Conservation (phyloP, 2,888 invertebrate genomes). For the Pheosia tremula region DNA sequence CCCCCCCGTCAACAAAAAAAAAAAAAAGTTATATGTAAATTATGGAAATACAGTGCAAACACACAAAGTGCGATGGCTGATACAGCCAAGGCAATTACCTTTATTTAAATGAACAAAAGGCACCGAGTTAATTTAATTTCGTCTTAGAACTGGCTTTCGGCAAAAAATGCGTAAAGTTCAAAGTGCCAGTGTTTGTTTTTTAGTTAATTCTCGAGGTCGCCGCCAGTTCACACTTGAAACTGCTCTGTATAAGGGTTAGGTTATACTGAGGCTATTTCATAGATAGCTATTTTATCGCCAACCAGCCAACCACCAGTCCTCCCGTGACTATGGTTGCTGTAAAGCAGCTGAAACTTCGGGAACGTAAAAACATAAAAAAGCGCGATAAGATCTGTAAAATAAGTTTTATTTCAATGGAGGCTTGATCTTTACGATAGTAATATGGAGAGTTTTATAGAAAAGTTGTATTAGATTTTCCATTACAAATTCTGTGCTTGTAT, state of each 20-base stretch:
- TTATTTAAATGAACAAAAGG: constrained; percentile 43
- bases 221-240: constrained; percentile 54
- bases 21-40: background rate
- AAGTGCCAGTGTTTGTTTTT: constrained; percentile 63
- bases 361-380: too few species aligned
- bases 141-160: constrained; percentile 49
- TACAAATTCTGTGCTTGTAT: too few species aligned
- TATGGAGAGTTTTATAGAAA: too few species aligned
- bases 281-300: too few species aligned
- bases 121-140: constrained; percentile 55
- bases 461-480: too few species aligned
- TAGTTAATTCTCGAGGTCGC: constrained; percentile 66
- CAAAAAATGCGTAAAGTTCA: constrained; percentile 70
- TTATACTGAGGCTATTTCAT: constrained; percentile 29
- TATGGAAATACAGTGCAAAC: constrained; percentile 20
- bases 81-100: background rate
- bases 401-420: too few species aligned
- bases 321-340: too few species aligned
- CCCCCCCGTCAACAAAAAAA: background rate
- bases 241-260: constrained; percentile 41
- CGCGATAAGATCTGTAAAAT: too few species aligned
- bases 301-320: too few species aligned
- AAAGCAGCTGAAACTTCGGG: too few species aligned
- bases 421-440: too few species aligned
- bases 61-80: constrained; percentile 8